Conservation (phyloP, 2,888 invertebrate species). For the Nomada hirtipes region DNA sequence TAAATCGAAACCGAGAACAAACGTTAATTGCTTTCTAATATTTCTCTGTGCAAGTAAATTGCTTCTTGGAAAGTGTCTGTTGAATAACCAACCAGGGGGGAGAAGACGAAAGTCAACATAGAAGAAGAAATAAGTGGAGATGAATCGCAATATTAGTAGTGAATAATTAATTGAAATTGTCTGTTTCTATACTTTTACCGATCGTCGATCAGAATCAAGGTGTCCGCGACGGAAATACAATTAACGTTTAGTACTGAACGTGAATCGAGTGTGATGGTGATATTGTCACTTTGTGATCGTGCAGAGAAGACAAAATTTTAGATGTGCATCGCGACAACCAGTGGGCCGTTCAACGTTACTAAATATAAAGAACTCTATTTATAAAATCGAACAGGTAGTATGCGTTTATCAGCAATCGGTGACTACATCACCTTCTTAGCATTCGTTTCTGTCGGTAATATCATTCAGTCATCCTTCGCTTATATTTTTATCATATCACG, state of each 20-base stretch:
- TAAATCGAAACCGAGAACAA: not conserved
- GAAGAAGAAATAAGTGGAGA: conserved; percentile 3
- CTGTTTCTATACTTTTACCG: conserved; percentile 45
- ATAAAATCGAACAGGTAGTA: conserved; percentile 64
- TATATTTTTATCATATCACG: not conserved
- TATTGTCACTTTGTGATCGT: conserved; percentile 33
- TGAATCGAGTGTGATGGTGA: not conserved
- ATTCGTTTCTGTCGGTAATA: conserved; percentile 51
- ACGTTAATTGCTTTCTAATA: conserved; percentile 11
- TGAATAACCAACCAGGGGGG: conserved; percentile 16
- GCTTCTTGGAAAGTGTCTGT: conserved; percentile 27
- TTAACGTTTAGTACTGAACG: not conserved
- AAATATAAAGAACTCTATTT: conserved; percentile 75
- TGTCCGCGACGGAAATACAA: conserved; percentile 8
- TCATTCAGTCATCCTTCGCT: conserved; percentile 25
- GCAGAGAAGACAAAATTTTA: conserved; percentile 18
- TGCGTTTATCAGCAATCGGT: conserved; percentile 58
- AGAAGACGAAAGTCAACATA: not conserved
- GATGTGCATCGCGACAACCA: conserved; percentile 4
- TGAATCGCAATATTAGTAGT: not conserved
- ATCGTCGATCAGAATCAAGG: conserved; percentile 45
- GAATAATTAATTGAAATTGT: conserved; percentile 16
- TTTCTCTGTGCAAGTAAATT: not conserved
- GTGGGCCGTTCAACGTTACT: conserved; percentile 50
- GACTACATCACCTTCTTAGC: not conserved